Base-by-base conservation (phyloP, 2,888 invertebrate genomes). In the Altica lythri region DNA sequence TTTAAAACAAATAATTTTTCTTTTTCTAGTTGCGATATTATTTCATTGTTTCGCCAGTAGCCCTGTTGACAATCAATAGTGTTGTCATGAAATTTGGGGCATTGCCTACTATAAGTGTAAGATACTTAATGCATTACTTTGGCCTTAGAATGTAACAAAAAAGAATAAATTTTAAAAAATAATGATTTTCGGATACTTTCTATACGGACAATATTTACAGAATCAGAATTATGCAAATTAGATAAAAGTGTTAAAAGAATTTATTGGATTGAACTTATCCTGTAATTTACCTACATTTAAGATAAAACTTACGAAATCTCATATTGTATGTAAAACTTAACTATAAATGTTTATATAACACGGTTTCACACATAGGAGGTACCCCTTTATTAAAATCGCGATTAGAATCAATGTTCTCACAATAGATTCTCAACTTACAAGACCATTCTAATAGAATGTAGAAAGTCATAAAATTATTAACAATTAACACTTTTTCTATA, bases 401-500 rank as follows among this genome's bases (percentile, higher is more conserved):
- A 57, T 54, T 44, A 53, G 8, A 34, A 57, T 57, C 57, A 51
- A n/a, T 27, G 29, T 51, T 57, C 53, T 27, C 57, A 57, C 48
- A 45, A 40, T 43, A 14, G 37, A 34, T 42, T 42, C 35, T 14
- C 40, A n/a, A 38, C 27, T 54, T 43, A 37, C 37, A 35, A 12
- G 29, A 49, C 54, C 46, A 37, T 54, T 32, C 17, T 43, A 30
- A 13, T 34, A 32, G 30, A 42, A 27, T 46, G 9, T 30, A 46
- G 44, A 34, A 53, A 46, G 42, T 12, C n/a, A 13, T 53, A 27
- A 32, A 32, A 32, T 45, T 18, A 32, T 45, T 32, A 32, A 9
- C 45, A 32, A 45, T 45, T 45, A 45, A 13, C 32, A 30, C 32
- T 18, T 45, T 25, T 29, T 29, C n/a, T n/a, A 29, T 29, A 1